Evolutionary conservation across 2,888 invertebrate species (phyloP), one percentile per base, ranked within the genome.

Genomic region (Lucinisca nassula): DNA sequence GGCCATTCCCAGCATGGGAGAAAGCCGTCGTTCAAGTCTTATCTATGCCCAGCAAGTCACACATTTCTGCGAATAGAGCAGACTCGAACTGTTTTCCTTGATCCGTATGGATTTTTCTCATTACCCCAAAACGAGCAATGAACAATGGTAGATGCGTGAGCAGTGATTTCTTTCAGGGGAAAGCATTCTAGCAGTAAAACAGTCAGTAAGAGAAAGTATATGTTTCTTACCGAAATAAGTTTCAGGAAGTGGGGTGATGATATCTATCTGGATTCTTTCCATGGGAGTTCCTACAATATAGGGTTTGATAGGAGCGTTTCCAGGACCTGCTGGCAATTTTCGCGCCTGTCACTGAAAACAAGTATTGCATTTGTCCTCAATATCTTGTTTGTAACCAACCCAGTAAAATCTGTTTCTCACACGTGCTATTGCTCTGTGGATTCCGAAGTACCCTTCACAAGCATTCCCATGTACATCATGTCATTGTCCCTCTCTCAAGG

Each of bases 31-130:
- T n/a, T n/a, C n/a, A n/a, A n/a, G n/a, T n/a, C n/a, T n/a, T n/a
- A n/a, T n/a, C n/a, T n/a, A n/a, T n/a, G n/a, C n/a, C n/a, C n/a
- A n/a, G n/a, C n/a, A n/a, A n/a, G n/a, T n/a, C n/a, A n/a, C n/a
- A n/a, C n/a, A n/a, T n/a, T n/a, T n/a, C n/a, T n/a, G n/a, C n/a
- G n/a, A n/a, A n/a, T n/a, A n/a, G n/a, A n/a, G n/a, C 49, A 0
- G 84, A 73, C 49, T 86, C 79, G 67, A 83, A 89, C 30, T 90
- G 79, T 38, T 55, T 45, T 4, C 84, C 88, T 40, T 83, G 88
- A 45, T 91, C 88, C 3, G 84, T 73, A 35, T 90, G 84, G 21
- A 91, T 67, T 21, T 70, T 35, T 40, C 61, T 49, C 21, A 84
- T 81, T 38, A 85, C n/a, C 12, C 91, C 90, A 40, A 70, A 89